These are phyloP conservation scores for Proisotoma minuta DNA, from an alignment of 2,888 invertebrate species.

Conservation along the genomic window DNA sequence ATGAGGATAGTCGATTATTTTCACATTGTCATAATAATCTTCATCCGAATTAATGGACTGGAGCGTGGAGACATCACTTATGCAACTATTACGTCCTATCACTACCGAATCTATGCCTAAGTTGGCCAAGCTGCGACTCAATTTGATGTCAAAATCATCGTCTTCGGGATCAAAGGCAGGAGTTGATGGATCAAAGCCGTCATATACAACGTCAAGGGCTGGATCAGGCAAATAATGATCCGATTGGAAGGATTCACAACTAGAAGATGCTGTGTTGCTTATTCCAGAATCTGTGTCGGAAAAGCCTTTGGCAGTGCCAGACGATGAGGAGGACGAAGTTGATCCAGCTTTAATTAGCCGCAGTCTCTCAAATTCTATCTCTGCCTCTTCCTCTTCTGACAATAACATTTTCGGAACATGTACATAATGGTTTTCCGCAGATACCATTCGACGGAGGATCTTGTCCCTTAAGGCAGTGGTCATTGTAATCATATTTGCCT, in stretches of 20 bases:
- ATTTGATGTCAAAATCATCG: constrained; percentile 34
- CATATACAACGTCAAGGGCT: constrained; percentile 32
- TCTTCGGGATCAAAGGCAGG: constrained; percentile 31
- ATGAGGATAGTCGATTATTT: constrained; percentile 15
- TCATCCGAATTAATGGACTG: background rate
- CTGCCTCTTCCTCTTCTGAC: constrained; percentile 24
- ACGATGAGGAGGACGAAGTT: constrained; percentile 22
- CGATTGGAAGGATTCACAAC: constrained; percentile 35
- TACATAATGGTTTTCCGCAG: constrained; percentile 26
- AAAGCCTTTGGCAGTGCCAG: constrained; percentile 25
- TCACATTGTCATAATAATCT: constrained; percentile 8
- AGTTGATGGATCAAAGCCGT: constrained; percentile 19
- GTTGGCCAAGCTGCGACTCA: constrained; percentile 32
- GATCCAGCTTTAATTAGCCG: constrained; percentile 24
- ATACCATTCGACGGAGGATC: background rate
- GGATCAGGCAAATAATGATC: constrained; percentile 39
- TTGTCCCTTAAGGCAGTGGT: constrained; percentile 8
- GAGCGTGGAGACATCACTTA: constrained; percentile 3
- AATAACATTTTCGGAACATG: constrained; percentile 25
- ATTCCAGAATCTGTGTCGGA: constrained; percentile 42
- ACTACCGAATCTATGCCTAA: constrained; percentile 22
- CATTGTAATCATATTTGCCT: constrained; percentile 2
- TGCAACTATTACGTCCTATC: background rate
- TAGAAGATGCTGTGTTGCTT: constrained; percentile 37
- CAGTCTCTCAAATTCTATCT: constrained; percentile 25